Base-by-base conservation (phyloP, 2,888 invertebrate species). In the Esperia sulphurella region DNA sequence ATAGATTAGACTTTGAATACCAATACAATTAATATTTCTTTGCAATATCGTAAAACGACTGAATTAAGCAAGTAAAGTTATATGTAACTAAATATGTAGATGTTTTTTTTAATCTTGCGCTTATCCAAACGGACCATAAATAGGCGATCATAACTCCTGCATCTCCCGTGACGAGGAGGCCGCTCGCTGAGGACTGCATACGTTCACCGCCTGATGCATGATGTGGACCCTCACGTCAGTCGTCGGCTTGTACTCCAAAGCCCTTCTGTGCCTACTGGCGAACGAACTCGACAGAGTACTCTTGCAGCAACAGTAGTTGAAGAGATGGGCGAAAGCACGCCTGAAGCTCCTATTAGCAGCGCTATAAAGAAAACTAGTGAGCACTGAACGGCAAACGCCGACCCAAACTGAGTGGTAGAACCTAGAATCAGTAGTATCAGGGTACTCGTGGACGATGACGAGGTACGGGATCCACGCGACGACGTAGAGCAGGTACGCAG, bases 301-400 rank as follows among this genome's bases (percentile, higher is more conserved):
- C 75, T 95, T 95, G 80, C 95, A 95, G 71, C 93, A 95, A 68
- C 95, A 95, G 65, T 95, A 96, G 66, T 94, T 93, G 68, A 95
- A 95, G 8, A 95, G 81, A 65, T 93, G 93, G 10, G 92, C 85
- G 71, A 94, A 95, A 6, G 95, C 94, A 50, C 91, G 91, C 35
- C 95, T 90, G 68, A 95, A 95, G 67, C 92, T 92, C 8, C 89
- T 83, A 66, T 94, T 93, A n/a, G 92, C 79, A 4, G 91, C 77
- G 63, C 93, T 92, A 69, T 81, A 86, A 0, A 95, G 68, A 14
- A 93, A 85, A 58, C 92, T 93, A 54, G 93, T 93, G 54, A 94
- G 73, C 56, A 93, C 91, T 0, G 94, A 92, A 57, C 95, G 94
- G 57, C 91, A 89, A 10, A 95, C 79, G 0, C 93, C 95, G 48